Evolutionary conservation across 2,113 vertebrate genomes (phyloP).

Genomic region (Ifrita kowaldi): DNA sequence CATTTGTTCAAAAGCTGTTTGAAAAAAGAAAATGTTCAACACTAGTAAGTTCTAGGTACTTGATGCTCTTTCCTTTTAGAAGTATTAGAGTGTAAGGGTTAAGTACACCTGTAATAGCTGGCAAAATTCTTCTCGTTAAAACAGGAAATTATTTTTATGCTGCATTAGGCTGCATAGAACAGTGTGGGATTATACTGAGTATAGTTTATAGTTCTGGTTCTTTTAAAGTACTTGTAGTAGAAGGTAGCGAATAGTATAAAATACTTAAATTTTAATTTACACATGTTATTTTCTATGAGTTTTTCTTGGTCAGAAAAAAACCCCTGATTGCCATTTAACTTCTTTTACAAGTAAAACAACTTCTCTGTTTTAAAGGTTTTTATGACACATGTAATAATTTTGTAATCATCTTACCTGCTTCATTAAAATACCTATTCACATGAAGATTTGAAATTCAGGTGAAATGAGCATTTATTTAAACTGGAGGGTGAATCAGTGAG

Average conservation of each 20-base stretch:
- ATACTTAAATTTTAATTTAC: background rate
- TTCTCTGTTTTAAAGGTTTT: background rate
- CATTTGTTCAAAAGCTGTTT: slow-evolving; percentile 68
- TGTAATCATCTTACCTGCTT: background rate
- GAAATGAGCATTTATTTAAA: background rate
- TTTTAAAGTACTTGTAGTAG: background rate
- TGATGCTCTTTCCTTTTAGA: background rate
- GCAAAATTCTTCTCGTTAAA: slow-evolving; percentile 7
- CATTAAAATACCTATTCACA: background rate
- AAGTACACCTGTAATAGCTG: background rate
- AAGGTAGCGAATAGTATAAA: background rate
- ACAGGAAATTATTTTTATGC: background rate
- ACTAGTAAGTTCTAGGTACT: slow-evolving; percentile 22
- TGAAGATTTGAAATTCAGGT: background rate
- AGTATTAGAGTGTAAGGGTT: background rate
- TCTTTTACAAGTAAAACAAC: background rate
- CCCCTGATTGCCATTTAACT: background rate
- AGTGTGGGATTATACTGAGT: background rate
- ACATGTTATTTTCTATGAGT: background rate
- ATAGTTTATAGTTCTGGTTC: background rate
- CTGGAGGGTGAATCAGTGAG: background rate
- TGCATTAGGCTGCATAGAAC: background rate
- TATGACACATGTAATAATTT: background rate
- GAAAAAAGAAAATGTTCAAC: slow-evolving; percentile 4
- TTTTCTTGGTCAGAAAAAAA: background rate